Conservation (phyloP, 2,113 vertebrate genomes). For the Orientallactaga bullata region DNA sequence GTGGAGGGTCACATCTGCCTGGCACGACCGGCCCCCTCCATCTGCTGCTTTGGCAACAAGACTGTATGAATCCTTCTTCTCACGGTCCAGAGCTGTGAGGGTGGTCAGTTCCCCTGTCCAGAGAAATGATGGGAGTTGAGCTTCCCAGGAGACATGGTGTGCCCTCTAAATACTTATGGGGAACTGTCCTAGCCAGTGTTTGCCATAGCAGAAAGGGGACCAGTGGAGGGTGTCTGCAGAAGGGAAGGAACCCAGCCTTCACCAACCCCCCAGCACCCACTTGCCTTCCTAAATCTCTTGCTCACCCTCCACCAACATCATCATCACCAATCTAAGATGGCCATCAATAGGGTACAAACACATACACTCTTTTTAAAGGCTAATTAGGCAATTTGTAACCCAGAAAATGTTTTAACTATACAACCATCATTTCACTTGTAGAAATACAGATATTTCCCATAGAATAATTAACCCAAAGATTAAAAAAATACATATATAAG, state of each 20-base stretch:
- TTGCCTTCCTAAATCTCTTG: neutral
- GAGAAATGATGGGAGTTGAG: conserved; percentile 65
- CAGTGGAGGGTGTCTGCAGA: neutral
- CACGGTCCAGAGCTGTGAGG: conserved; percentile 91
- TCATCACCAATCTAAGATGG: neutral
- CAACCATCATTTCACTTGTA: neutral
- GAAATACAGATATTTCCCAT: neutral
- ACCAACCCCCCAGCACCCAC: no score
- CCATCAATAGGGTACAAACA: conserved; percentile 10
- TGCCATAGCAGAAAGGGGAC: neutral
- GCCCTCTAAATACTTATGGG: neutral
- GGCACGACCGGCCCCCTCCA: conserved; percentile 95
- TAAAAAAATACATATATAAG: conserved; percentile 4
- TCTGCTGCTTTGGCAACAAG: conserved; percentile 95
- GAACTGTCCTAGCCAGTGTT: neutral
- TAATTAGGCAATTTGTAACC: conserved; percentile 17
- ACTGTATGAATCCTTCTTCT: conserved; percentile 88
- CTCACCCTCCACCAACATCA: neutral
- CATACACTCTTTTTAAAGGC: neutral
- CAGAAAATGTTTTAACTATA: conserved; percentile 28
- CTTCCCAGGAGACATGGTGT: neutral
- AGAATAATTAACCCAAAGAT: conserved; percentile 36
- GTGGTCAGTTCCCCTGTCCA: conserved; percentile 94
- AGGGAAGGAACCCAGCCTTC: neutral
- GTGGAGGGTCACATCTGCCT: conserved; percentile 90